A percentile compares a stretch with the other conserved stretches of the same genome.
These are phyloP conservation scores for Syrmaticus mikado DNA, from an alignment of 2,113 vertebrate species.

Conservation along the genomic window DNA sequence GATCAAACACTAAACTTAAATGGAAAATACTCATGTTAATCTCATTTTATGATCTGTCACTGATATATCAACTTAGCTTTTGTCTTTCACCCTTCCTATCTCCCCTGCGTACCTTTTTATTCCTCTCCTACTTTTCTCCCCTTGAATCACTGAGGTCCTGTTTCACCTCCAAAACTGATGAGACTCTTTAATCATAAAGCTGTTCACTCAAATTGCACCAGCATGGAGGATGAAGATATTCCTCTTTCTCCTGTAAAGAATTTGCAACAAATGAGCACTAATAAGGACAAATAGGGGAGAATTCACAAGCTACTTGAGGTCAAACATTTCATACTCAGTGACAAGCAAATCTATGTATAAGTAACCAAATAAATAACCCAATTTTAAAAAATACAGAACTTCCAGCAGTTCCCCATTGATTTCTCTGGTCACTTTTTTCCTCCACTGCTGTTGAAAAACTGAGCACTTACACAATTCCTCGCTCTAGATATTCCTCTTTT, in stretches of 20 bases:
- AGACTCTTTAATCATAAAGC: slow-evolving; percentile 68
- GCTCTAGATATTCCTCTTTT: background rate
- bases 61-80: background rate
- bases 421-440: slow-evolving; percentile 26
- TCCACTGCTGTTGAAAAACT: slow-evolving; percentile 17
- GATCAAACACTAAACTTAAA: background rate
- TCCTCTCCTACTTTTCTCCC: background rate
- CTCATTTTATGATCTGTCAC: background rate
- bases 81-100: background rate
- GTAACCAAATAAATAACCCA: slow-evolving; percentile 37
- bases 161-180: slow-evolving; percentile 54
- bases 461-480: background rate
- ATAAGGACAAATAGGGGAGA: slow-evolving; percentile 42
- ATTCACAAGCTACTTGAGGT: background rate
- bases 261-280: slow-evolving; percentile 12
- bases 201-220: slow-evolving; percentile 61
- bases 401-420: slow-evolving; percentile 30
- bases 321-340: background rate
- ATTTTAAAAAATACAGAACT: slow-evolving; percentile 18
- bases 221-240: slow-evolving; percentile 23
- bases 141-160: slow-evolving; percentile 11
- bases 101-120: background rate
- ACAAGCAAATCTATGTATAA: slow-evolving; percentile 54
- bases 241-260: slow-evolving; percentile 10
- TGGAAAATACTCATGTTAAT: background rate